phyloP scores from a whole-genome alignment of 2,113 vertebrate species.

The Otocyon megalotis region DNA sequence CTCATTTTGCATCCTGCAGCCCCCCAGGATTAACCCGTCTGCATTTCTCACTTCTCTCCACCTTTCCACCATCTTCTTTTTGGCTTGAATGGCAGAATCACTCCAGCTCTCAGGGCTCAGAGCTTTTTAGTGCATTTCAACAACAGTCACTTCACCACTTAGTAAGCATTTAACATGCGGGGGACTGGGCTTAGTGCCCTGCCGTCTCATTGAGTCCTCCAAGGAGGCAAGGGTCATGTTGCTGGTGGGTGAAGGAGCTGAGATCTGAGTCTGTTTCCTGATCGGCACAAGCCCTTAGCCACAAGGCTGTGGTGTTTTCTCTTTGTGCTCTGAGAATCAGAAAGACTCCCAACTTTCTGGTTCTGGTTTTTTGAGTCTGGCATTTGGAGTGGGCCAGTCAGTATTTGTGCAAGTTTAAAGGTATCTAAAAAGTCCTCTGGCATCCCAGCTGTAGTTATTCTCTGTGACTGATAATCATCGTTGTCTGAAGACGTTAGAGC shows the following conservation, averaged over 20 bases:
- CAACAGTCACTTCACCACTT: not conserved
- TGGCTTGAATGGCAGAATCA: not conserved
- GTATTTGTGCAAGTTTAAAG: not conserved
- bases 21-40: not conserved
- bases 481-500: slow-evolving; percentile 26
- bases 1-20: not conserved
- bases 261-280: not conserved
- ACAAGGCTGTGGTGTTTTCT: not conserved
- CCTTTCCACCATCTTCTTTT: not conserved
- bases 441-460: not conserved
- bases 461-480: not conserved
- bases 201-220: not conserved
- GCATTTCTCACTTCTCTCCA: not conserved
- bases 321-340: not conserved
- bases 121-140: not conserved
- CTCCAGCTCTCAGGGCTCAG: not conserved
- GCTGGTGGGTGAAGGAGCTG: not conserved
- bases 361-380: slow-evolving; percentile 54
- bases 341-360: not conserved
- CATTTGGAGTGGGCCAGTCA: slow-evolving; percentile 36
- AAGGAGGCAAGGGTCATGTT: not conserved
- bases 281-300: not conserved
- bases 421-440: slow-evolving; percentile 20
- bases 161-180: not conserved
- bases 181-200: not conserved